These are phyloP conservation scores for Ameiurus melas DNA, from an alignment of 2,113 vertebrate genomes.

Conservation along the genomic window DNA sequence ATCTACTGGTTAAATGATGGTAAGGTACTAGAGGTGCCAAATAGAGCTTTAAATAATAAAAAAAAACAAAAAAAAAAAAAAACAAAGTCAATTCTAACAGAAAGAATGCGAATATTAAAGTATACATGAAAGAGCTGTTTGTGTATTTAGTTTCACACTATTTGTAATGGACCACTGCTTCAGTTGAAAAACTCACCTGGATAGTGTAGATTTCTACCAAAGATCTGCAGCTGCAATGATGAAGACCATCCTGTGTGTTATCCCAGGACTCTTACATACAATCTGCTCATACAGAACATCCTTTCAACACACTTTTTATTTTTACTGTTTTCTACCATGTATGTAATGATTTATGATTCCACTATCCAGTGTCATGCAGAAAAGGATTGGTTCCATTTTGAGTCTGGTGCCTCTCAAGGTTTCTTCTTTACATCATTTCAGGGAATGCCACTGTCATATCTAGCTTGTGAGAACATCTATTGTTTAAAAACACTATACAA, in stretches of 20 bases:
- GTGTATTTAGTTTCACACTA: not conserved
- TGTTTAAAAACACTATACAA: not conserved
- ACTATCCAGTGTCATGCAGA: not conserved
- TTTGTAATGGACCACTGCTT: not conserved
- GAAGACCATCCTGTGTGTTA: not conserved
- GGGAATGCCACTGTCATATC: not conserved
- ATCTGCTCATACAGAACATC: not conserved
- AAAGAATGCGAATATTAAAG: not conserved
- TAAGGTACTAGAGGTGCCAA: not conserved
- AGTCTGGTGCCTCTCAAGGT: not conserved
- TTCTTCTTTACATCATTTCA: not conserved
- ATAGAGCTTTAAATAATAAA: not conserved
- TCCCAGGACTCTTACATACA: not conserved
- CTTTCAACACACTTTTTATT: not conserved
- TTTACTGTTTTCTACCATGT: not conserved
- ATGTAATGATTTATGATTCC: not conserved
- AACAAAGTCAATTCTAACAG: not conserved
- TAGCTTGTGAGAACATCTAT: not conserved
- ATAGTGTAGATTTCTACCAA: not conserved
- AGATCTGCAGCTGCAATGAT: not conserved
- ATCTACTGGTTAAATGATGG: not conserved
- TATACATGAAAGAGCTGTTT: not conserved
- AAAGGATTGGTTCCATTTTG: not conserved
- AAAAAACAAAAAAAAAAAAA: not conserved
- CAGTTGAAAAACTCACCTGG: not conserved